A percentile compares a stretch with the other conserved stretches of the same genome.
phyloP scores from a whole-genome alignment of 2,888 invertebrate species.

The Zygothrica quintamaculata region DNA sequence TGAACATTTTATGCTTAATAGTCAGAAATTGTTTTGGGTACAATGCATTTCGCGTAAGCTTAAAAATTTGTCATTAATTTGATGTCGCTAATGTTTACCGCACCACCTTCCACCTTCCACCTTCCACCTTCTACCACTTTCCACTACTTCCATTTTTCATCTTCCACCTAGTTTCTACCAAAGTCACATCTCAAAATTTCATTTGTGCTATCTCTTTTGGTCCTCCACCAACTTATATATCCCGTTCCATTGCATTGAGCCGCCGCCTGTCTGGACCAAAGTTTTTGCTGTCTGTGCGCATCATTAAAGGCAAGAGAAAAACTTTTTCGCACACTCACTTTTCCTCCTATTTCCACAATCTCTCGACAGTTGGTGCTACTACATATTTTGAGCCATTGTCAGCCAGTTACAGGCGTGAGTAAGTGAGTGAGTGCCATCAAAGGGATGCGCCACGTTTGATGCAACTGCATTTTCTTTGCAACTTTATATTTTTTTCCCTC shows the following conservation, averaged over 20 bases:
- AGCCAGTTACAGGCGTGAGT: constrained; percentile 2
- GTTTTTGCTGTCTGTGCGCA: constrained; percentile 68
- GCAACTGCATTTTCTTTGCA: constrained; percentile 54
- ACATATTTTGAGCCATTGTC: constrained; percentile 73
- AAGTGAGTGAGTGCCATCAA: background rate
- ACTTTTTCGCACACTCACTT: constrained; percentile 62
- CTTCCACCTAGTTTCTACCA: background rate
- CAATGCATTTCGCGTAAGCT: constrained; percentile 61
- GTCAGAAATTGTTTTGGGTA: constrained; percentile 61
- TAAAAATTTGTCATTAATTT: constrained; percentile 74
- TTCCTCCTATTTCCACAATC: constrained; percentile 31
- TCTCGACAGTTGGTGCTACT: constrained; percentile 59
- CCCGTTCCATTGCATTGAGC: background rate
- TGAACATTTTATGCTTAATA: constrained; percentile 53
- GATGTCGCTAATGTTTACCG: constrained; percentile 64
- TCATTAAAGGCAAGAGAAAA: constrained; percentile 71
- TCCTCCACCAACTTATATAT: background rate
- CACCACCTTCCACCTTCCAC: background rate
- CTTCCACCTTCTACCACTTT: too few relatives aligned
- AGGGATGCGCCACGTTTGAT: constrained; percentile 10
- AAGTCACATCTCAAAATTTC: constrained; percentile 40
- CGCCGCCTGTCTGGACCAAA: constrained; percentile 29
- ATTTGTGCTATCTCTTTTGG: constrained; percentile 42
- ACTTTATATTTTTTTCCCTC: constrained; percentile 64
- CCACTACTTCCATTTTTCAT: background rate